phyloP scores from a whole-genome alignment of 1,140 invertebrate species.

The Caenorhabditis latens region DNA sequence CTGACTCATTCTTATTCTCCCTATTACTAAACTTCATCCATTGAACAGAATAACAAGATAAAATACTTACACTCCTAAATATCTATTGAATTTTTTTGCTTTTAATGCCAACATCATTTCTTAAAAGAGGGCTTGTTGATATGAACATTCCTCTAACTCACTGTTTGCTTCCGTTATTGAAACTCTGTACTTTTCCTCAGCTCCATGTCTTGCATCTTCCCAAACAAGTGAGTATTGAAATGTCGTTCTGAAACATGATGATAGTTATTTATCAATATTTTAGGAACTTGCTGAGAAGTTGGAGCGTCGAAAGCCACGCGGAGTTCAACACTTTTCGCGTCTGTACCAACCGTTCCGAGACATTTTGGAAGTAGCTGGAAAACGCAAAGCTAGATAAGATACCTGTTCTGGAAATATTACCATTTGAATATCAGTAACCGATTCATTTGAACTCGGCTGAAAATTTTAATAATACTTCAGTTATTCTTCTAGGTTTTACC shows the following conservation, averaged over 20 bases:
- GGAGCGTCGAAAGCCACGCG: neutral
- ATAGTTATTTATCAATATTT: neutral
- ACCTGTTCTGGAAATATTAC: neutral
- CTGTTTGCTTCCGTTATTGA: slow-evolving; percentile 4
- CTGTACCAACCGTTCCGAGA: neutral
- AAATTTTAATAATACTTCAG: neutral
- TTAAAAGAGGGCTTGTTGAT: neutral
- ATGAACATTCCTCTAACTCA: neutral
- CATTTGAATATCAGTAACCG: neutral
- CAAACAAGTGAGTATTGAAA: slow-evolving; percentile 14
- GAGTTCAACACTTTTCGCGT: neutral
- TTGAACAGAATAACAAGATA: neutral
- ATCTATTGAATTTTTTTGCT: neutral
- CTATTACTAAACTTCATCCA: neutral
- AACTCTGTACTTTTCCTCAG: slow-evolving; percentile 35
- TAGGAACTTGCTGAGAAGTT: slow-evolving; percentile 4
- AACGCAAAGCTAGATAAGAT: neutral
- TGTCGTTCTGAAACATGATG: slow-evolving; percentile 3
- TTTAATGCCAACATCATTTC: slow-evolving; percentile 36
- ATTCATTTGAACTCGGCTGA: neutral
- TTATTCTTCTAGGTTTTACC: neutral
- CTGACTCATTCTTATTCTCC: neutral
- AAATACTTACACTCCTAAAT: neutral
- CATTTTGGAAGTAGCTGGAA: slow-evolving; percentile 35
- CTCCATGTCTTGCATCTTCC: neutral